phyloP scores from a whole-genome alignment of 1,140 invertebrate genomes.

The Callitettix versicolor region DNA sequence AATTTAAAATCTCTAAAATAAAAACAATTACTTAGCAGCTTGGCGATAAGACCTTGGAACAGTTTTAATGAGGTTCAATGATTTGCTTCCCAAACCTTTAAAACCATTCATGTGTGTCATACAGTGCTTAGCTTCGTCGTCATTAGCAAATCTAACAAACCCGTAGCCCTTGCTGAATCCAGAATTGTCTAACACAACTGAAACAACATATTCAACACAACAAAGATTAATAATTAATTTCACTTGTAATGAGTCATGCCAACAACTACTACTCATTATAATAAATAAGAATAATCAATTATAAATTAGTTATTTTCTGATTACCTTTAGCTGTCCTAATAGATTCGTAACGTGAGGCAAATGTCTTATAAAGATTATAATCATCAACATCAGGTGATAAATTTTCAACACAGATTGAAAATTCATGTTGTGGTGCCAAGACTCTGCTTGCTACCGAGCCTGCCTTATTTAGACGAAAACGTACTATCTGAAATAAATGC shows the following conservation, averaged over 20 bases:
- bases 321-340: slow-evolving; percentile 90
- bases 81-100: slow-evolving; percentile 68
- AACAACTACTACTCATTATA: no score
- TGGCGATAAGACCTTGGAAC: slow-evolving; percentile 60
- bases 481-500: slow-evolving; percentile 56
- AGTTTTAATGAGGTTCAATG: slow-evolving; percentile 81
- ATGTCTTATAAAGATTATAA: slow-evolving; percentile 83
- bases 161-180: slow-evolving; percentile 93
- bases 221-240: background rate
- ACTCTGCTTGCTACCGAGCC: slow-evolving; percentile 53
- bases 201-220: slow-evolving; percentile 22
- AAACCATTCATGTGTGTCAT: slow-evolving; percentile 81
- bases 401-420: slow-evolving; percentile 91
- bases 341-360: slow-evolving; percentile 82
- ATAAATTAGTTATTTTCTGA: no score
- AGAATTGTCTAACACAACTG: slow-evolving; percentile 75
- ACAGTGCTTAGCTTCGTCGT: slow-evolving; percentile 88
- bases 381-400: slow-evolving; percentile 93
- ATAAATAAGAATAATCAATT: no score
- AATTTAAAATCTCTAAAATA: no score
- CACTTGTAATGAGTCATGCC: no score
- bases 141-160: slow-evolving; percentile 90
- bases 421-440: slow-evolving; percentile 68
- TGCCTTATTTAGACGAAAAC: slow-evolving; percentile 83
- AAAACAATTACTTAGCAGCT: background rate